Conservation (phyloP, 2,797 vertebrate species). For the Crax fasciolata region DNA sequence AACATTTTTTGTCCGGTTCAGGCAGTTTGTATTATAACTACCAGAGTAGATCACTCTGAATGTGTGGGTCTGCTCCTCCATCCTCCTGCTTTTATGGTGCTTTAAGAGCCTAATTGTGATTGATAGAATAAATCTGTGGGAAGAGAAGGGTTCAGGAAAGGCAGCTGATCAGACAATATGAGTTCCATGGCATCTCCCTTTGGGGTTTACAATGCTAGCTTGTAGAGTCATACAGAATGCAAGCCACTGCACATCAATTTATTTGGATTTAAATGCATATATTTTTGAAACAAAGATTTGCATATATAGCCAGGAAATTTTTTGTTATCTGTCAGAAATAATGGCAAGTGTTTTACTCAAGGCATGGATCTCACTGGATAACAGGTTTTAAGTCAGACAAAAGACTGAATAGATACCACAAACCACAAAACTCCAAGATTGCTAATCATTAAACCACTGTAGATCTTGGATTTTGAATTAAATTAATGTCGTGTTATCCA, state of each 20-base stretch:
- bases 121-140: neutral
- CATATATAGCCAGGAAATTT: fast-evolving
- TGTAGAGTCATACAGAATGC: neutral
- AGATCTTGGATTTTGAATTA: neutral
- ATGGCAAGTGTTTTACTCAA: neutral
- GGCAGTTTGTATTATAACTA: neutral
- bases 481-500: neutral
- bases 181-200: neutral
- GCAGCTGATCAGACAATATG: neutral
- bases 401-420: neutral
- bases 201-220: fast-evolving
- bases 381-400: neutral
- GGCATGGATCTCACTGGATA: neutral
- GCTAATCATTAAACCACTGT: neutral
- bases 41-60: neutral
- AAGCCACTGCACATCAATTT: neutral
- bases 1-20: neutral
- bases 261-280: neutral
- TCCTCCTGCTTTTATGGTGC: neutral
- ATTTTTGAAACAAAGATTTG: neutral
- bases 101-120: neutral
- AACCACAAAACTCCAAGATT: neutral
- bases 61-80: neutral
- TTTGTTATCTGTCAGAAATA: neutral
- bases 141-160: neutral